Evolutionary conservation across 2,888 invertebrate genomes (phyloP).

Genomic region (Hybos culiciformis): DNA sequence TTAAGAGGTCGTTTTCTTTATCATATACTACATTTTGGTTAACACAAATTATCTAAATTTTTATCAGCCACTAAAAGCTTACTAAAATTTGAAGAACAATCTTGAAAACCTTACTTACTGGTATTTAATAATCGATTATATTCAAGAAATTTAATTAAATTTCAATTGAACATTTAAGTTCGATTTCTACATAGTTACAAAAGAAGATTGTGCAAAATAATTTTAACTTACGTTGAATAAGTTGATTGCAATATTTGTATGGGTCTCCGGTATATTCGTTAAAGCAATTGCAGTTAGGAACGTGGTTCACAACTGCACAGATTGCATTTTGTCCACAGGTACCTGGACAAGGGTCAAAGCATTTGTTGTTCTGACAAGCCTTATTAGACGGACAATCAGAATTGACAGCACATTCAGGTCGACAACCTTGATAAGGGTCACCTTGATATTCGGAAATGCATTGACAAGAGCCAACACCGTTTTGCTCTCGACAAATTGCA

Average conservation of each 20-base stretch:
- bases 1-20: not conserved
- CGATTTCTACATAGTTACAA: too few species aligned
- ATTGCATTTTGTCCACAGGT: conserved; percentile 60
- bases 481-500: conserved; percentile 53
- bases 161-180: too few species aligned
- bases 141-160: too few species aligned
- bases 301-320: conserved; percentile 59
- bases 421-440: conserved; percentile 62
- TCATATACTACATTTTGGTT: too few species aligned
- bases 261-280: conserved; percentile 62
- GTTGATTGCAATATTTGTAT: conserved; percentile 44
- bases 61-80: too few species aligned
- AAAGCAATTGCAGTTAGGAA: conserved; percentile 56
- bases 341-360: conserved; percentile 65
- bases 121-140: too few species aligned
- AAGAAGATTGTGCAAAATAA: too few species aligned
- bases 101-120: too few species aligned
- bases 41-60: too few species aligned
- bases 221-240: conserved; percentile 40
- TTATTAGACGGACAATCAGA: conserved; percentile 57
- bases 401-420: conserved; percentile 60
- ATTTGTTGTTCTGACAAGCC: conserved; percentile 61
- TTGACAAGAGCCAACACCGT: conserved; percentile 50
- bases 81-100: too few species aligned
- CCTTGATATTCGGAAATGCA: conserved; percentile 61